Percentiles rank a stretch among this genome's conserved stretches.
Evolutionary conservation across 2,888 invertebrate genomes (phyloP).

Genomic region (Keiferia lycopersicella): DNA sequence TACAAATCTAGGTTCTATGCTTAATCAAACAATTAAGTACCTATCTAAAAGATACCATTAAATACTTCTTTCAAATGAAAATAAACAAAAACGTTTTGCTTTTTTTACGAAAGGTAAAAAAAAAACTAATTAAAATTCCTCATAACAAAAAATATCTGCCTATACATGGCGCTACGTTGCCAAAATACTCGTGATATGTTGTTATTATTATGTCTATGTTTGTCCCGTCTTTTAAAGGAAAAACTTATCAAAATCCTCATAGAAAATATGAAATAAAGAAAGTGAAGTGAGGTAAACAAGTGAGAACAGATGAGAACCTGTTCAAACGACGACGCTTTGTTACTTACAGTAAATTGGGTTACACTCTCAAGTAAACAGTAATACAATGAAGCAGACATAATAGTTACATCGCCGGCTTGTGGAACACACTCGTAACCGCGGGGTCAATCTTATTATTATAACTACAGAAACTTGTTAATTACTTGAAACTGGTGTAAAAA

Average conservation of each 20-base stretch:
- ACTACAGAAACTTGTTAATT: neutral
- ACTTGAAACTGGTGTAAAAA: neutral
- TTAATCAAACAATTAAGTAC: too few relatives aligned
- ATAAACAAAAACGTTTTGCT: too few relatives aligned
- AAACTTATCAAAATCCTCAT: constrained; percentile 14
- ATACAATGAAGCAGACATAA: constrained; percentile 35
- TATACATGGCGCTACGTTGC: too few relatives aligned
- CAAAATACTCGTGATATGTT: too few relatives aligned
- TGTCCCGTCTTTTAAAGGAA: neutral
- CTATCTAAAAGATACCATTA: too few relatives aligned
- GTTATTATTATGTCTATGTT: too few relatives aligned
- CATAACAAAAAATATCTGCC: too few relatives aligned
- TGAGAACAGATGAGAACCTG: constrained; percentile 46
- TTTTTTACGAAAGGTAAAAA: too few relatives aligned
- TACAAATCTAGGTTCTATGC: too few relatives aligned
- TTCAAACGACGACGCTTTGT: constrained; percentile 48
- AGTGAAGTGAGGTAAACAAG: constrained; percentile 41
- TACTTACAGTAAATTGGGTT: constrained; percentile 52
- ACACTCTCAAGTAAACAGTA: constrained; percentile 39
- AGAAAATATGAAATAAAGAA: constrained; percentile 43
- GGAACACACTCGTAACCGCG: constrained; percentile 11
- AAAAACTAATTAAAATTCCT: too few relatives aligned
- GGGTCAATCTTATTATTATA: constrained; percentile 1
- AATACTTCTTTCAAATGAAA: too few relatives aligned
- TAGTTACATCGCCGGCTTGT: constrained; percentile 31